Conservation (phyloP, 2,113 vertebrate species). For the Empidonax alnorum region DNA sequence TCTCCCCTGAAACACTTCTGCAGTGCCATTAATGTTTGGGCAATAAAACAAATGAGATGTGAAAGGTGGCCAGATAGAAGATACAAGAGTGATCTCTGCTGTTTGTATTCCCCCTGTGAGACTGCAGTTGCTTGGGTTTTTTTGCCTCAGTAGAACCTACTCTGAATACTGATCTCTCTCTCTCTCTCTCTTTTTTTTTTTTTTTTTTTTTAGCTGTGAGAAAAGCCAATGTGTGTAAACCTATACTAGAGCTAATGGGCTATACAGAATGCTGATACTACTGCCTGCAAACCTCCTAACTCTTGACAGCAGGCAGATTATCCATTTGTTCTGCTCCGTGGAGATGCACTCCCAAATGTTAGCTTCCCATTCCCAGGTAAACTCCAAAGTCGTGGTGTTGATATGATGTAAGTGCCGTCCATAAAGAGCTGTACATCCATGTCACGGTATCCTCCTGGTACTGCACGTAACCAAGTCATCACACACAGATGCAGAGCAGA, state of each 20-base stretch:
- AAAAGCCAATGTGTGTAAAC: not conserved
- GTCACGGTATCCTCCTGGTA: not conserved
- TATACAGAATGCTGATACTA: not conserved
- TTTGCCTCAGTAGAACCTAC: slow-evolving; percentile 1
- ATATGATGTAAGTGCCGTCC: not conserved
- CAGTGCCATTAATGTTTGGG: not conserved
- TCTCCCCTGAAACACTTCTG: not conserved
- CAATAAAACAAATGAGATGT: slow-evolving; percentile 1
- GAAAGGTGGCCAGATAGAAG: not conserved
- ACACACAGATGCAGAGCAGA: not conserved
- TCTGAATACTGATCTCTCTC: not conserved
- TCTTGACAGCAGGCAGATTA: not conserved
- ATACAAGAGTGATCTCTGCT: not conserved
- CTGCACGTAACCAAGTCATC: not conserved
- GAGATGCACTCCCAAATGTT: not conserved
- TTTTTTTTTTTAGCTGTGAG: not conserved
- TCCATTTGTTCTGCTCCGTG: not conserved
- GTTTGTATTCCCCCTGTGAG: not conserved
- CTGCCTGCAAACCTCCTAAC: not conserved
- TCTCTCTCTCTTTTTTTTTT: not conserved
- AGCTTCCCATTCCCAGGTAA: not conserved
- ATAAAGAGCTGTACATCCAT: not conserved
- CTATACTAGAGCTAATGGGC: not conserved
- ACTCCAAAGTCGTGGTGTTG: not conserved
- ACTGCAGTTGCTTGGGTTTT: not conserved